phyloP scores from a whole-genome alignment of 37 sponge, comb jelly and placozoan species.

The Oscarella lobularis region DNA sequence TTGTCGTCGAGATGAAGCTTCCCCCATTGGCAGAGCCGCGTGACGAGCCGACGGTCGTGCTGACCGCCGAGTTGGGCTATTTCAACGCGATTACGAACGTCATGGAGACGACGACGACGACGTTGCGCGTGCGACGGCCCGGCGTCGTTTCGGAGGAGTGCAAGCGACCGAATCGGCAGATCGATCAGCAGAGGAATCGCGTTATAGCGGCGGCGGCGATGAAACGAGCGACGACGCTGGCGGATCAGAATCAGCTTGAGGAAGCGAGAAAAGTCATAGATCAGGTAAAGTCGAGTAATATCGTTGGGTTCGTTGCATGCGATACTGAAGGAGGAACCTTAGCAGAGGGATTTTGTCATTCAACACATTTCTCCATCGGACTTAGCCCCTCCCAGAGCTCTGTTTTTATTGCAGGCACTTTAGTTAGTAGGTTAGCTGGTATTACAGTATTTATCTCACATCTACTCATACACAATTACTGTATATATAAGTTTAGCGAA shows the following conservation, averaged over 20 bases:
- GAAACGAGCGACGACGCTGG: conserved; percentile 51
- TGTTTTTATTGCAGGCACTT: no score
- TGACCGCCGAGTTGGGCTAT: conserved; percentile 45
- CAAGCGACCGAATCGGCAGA: conserved; percentile 16
- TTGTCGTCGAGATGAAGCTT: conserved; percentile 52
- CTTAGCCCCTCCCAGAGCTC: no score
- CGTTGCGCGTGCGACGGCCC: conserved; percentile 8
- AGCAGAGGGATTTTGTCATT: no score
- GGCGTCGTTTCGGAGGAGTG: conserved; percentile 3
- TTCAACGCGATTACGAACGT: conserved; percentile 70
- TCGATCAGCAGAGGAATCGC: conserved; percentile 61
- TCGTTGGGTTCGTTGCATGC: no score
- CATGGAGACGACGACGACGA: conserved; percentile 29
- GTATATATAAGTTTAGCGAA: no score
- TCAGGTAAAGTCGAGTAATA: conserved; percentile 25
- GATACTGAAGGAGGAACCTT: no score
- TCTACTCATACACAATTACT: no score
- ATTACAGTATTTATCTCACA: no score
- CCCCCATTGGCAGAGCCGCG: conserved; percentile 19
- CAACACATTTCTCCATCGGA: no score
- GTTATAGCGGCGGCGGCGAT: conserved; percentile 36
- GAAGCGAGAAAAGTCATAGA: conserved; percentile 18
- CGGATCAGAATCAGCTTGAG: conserved; percentile 28
- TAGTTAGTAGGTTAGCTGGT: no score
- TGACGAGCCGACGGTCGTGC: neutral